Percentiles rank a stretch among this genome's conserved stretches.
phyloP scores from a whole-genome alignment of 2,888 invertebrate genomes.

The Dusona sp. region DNA sequence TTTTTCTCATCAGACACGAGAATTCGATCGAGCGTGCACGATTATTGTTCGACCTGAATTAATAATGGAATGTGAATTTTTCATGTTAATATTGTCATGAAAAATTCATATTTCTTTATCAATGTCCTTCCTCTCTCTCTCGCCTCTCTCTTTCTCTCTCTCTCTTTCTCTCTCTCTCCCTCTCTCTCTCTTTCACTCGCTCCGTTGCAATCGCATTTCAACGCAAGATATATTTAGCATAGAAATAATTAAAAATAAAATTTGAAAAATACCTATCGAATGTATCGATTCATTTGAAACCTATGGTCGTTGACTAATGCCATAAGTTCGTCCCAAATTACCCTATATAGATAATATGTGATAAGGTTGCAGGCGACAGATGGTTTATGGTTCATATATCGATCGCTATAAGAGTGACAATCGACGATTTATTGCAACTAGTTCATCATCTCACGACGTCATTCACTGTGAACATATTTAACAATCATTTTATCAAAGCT shows the following conservation, averaged over 20 bases:
- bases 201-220: not conserved
- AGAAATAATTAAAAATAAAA: not conserved
- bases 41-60: constrained; percentile 43
- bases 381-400: constrained; percentile 15
- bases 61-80: constrained; percentile 38
- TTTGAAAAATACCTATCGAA: not conserved
- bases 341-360: not conserved
- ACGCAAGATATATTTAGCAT: not conserved
- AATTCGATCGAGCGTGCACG: constrained; percentile 42
- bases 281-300: not conserved
- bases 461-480: constrained; percentile 9
- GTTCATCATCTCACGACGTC: constrained; percentile 11
- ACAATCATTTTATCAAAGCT: constrained; percentile 23
- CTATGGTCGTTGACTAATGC: not conserved
- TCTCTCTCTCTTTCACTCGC: not conserved
- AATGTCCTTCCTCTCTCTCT: not conserved
- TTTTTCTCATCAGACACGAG: constrained; percentile 46
- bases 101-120: not conserved
- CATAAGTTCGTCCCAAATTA: not conserved
- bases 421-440: constrained; percentile 26
- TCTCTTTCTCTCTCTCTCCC: not conserved
- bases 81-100: constrained; percentile 34
- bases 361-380: constrained; percentile 5
- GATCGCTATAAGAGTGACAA: constrained; percentile 1
- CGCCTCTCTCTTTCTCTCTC: not conserved